Percentiles rank a stretch among this genome's conserved stretches.
These are phyloP conservation scores for Taphrorychus bicolor DNA, from an alignment of 2,888 invertebrate genomes.

Conservation along the genomic window DNA sequence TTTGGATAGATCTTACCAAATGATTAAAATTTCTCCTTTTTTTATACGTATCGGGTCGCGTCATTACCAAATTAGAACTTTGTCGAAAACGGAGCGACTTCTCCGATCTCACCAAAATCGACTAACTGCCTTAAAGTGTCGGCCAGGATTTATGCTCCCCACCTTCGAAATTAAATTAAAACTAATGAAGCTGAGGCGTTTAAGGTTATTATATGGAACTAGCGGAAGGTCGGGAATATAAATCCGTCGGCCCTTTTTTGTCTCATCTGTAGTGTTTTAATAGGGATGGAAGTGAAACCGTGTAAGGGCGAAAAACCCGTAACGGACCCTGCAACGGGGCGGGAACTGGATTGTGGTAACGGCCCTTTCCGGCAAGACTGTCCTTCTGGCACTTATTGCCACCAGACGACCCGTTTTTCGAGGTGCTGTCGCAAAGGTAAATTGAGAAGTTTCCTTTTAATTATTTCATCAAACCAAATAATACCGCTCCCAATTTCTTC, in stretches of 20 bases:
- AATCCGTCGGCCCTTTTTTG: conserved; percentile 31
- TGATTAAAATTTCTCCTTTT: not conserved
- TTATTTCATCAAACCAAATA: conserved; percentile 8
- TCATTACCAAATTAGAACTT: not conserved
- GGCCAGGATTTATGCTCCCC: conserved; percentile 16
- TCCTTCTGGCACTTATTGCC: conserved; percentile 86
- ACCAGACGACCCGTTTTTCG: conserved; percentile 81
- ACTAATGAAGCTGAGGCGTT: conserved; percentile 25
- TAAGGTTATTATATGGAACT: conserved; percentile 24
- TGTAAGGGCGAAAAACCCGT: conserved; percentile 85
- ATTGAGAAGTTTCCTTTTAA: conserved; percentile 2
- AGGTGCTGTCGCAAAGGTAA: conserved; percentile 86
- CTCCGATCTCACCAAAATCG: conserved; percentile 13
- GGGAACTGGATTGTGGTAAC: conserved; percentile 83
- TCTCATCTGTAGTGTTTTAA: conserved; percentile 38
- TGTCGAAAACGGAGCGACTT: not conserved
- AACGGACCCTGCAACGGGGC: conserved; percentile 71
- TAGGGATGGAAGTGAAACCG: conserved; percentile 81
- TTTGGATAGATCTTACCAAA: conserved; percentile 9
- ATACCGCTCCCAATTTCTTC: not conserved
- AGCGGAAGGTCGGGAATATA: conserved; percentile 25
- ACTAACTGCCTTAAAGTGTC: conserved; percentile 14
- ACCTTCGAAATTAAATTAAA: conserved; percentile 31
- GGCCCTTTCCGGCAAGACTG: conserved; percentile 81
- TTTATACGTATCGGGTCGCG: not conserved